Evolutionary conservation across 1,140 invertebrate genomes (phyloP), one percentile per base, ranked within the genome.

Genomic region (Mamestra configurata): DNA sequence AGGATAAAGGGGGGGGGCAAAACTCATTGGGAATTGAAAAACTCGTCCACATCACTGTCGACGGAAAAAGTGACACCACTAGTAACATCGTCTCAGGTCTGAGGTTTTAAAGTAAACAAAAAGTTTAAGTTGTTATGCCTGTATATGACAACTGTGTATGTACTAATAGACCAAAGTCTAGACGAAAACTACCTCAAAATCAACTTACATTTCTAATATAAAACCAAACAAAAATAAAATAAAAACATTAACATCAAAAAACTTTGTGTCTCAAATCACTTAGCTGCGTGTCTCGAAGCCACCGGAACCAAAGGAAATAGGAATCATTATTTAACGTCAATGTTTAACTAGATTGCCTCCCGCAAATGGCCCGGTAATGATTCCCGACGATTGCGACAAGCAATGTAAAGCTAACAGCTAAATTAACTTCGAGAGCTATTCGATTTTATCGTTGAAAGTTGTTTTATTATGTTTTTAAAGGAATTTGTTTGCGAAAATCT

Each of bases 291-390:
- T 61, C 24, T 24, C 40, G 55, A 43, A 78, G 40, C 18, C 15
- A 31, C 18, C 75, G 81, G 82, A 75, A 80, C 64, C 77, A 64
- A 81, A 80, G 92, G 91, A 93, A 94, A 93, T 93, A 91, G 82
- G 82, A 93, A 93, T 93, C 90, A 93, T 94, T 94, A 94, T 93
- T 94, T 93, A 93, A 90, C 86, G 91, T 92, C 91, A 92, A 90
- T 92, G 88, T 91, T 90, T 90, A 93, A 93, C 91, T 82, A 87
- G 88, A 90, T 92, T 92, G 89, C 84, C 27, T 83, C 84, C 83
- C 80, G 87, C 89, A 92, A 94, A 93, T 92, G 88, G 90, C 78
- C 89, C 92, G 92, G 90, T 94, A 94, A 94, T 93, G 92, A 90
- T 90, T 83, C 83, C 80, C 80, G 82, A 76, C 84, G 84, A 84